Evolutionary conservation across 1,140 invertebrate genomes (phyloP), one percentile per base, ranked within the genome.

Genomic region (Hormaphis cornu): DNA sequence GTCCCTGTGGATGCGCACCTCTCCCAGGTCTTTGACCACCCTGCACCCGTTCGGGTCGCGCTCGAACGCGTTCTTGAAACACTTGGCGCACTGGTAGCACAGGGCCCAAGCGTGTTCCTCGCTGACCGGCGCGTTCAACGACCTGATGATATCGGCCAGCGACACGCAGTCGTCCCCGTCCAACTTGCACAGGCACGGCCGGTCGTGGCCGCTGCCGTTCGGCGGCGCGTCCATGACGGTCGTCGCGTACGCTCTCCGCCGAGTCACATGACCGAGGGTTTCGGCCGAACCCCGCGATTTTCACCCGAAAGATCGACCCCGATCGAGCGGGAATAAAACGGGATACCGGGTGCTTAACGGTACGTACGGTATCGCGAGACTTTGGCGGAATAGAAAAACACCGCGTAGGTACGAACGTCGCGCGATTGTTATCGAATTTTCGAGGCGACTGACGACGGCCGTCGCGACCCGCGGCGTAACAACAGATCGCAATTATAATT

Each of bases 51-150:
- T 78, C n/a, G 73, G 76, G 53, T 77, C 77, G 69, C 72, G 74
- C 44, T 72, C 73, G 6, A 82, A 71, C 14, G 78, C 75, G 71
- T 78, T 76, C 72, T 79, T 76, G 71, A 82, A 81, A 71, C 81
- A 83, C 74, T 86, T 84, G 20, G 86, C 85, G 73, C 86, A 87
- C 79, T 95, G 90, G 80, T 93, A 90, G 77, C 91, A 91, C 59
- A 97, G 79, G 0, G 94, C 93, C 95, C 95, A 97, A 28, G 93
- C 92, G 76, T 95, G 93, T 80, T 97, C 93, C 77, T 96, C 91
- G 73, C 87, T 91, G 33, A 97, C 86, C 4, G 92, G 88, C 2
- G 89, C 88, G 78, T 92, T 91, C 75, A 97, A 96, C 1, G 89
- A 87, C 73, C 86, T 80, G 52, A 97, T 79, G 73, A 95, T 90